Percentiles rank a stretch among this genome's conserved stretches.
Evolutionary conservation across 2,113 vertebrate species (phyloP).

Genomic region (Seriola quinqueradiata): DNA sequence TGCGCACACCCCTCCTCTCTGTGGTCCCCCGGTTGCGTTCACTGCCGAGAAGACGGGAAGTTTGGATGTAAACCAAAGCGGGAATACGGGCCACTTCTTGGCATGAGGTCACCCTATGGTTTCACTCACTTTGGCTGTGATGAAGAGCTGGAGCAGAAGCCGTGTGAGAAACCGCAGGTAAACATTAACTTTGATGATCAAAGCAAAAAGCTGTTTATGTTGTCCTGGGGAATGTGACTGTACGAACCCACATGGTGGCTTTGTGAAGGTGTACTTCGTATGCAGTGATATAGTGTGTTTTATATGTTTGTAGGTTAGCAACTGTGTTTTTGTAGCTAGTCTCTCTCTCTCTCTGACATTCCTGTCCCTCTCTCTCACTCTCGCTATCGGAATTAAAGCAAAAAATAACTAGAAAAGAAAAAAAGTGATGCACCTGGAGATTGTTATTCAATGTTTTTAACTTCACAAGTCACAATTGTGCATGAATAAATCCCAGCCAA

Average conservation of each 20-base stretch:
- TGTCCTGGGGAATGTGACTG: neutral
- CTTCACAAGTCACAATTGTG: no score
- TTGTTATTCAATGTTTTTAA: no score
- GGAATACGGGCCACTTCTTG: conserved; percentile 50
- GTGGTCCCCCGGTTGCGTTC: conserved; percentile 16
- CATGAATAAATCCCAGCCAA: no score
- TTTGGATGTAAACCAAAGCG: conserved; percentile 58
- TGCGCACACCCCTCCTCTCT: neutral
- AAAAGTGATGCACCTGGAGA: no score
- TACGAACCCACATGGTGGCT: neutral
- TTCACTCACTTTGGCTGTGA: conserved; percentile 34
- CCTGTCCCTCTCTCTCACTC: no score
- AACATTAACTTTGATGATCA: conserved; percentile 38
- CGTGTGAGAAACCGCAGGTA: conserved; percentile 28
- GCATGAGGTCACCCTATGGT: conserved; percentile 45
- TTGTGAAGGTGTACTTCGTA: neutral
- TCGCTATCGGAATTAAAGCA: no score
- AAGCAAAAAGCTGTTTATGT: conserved; percentile 7
- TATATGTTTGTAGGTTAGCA: neutral
- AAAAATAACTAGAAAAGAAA: no score
- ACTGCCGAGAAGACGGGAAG: conserved; percentile 48
- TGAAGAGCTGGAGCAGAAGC: conserved; percentile 11
- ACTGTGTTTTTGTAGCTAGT: neutral
- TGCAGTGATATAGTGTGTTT: neutral
- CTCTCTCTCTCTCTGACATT: no score